Percentiles rank a stretch among this genome's conserved stretches.
These are phyloP conservation scores for Torymus auratus DNA, from an alignment of 2,888 invertebrate genomes.

Conservation along the genomic window DNA sequence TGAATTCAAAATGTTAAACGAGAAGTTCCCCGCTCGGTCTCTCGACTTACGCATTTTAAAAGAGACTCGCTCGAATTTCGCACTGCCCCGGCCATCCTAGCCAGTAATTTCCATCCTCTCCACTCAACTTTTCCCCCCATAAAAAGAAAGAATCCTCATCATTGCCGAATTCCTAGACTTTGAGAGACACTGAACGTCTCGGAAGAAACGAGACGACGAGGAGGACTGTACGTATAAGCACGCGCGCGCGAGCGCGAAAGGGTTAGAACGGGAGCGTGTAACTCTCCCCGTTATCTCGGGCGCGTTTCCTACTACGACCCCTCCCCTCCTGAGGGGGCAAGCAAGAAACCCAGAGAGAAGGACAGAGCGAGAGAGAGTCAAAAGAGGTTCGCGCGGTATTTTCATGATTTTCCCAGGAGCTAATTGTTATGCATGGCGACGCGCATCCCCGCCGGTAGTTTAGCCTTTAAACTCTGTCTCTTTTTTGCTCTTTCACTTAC, in stretches of 20 bases:
- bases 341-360: slow-evolving; percentile 28
- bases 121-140: background rate
- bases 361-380: slow-evolving; percentile 63
- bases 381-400: slow-evolving; percentile 72
- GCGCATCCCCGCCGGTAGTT: slow-evolving; percentile 68
- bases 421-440: slow-evolving; percentile 76
- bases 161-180: slow-evolving; percentile 4
- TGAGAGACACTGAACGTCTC: background rate
- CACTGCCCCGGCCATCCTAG: no score
- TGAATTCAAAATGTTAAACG: background rate
- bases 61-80: no score
- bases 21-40: no score
- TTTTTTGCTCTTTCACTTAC: slow-evolving; percentile 25
- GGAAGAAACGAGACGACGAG: background rate
- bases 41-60: no score
- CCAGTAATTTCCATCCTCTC: no score
- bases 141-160: background rate
- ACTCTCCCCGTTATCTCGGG: slow-evolving; percentile 74
- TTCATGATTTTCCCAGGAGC: slow-evolving; percentile 75
- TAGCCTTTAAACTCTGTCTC: slow-evolving; percentile 62
- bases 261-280: slow-evolving; percentile 73
- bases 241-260: slow-evolving; percentile 61
- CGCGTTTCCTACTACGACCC: slow-evolving; percentile 69
- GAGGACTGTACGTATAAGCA: no score
- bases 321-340: background rate